A percentile compares a stretch with the other conserved stretches of the same genome.
These are phyloP conservation scores for Oscheius onirici DNA, from an alignment of 2,888 invertebrate species.

Conservation along the genomic window DNA sequence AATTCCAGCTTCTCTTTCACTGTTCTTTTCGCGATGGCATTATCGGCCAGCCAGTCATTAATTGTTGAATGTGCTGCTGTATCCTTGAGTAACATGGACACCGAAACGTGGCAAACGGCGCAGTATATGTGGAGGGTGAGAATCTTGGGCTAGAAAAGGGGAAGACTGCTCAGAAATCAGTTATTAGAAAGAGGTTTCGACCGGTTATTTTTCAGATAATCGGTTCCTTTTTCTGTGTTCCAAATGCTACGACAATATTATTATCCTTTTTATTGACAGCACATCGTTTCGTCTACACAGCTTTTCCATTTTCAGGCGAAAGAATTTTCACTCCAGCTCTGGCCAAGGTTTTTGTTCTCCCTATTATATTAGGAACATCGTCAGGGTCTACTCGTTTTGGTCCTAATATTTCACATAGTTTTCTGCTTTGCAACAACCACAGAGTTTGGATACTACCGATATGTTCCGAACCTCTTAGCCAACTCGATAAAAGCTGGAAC, in stretches of 20 bases:
- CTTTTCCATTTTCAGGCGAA: neutral
- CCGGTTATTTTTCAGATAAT: constrained; percentile 10
- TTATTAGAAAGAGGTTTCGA: too few species aligned
- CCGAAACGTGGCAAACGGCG: neutral
- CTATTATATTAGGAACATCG: neutral
- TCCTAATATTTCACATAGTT: neutral
- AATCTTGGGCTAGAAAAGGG: neutral
- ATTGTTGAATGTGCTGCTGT: neutral
- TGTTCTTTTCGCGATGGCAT: neutral
- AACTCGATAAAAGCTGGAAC: neutral
- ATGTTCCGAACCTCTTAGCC: neutral
- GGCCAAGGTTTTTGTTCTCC: neutral
- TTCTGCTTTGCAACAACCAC: neutral
- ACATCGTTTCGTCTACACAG: constrained; percentile 8
- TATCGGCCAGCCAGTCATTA: neutral
- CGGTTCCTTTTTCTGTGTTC: constrained; percentile 3
- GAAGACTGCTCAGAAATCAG: too few species aligned
- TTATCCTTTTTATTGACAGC: neutral
- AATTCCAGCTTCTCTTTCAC: constrained; percentile 17
- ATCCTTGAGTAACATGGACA: neutral
- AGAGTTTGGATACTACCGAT: neutral
- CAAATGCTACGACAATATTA: neutral
- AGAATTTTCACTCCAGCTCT: neutral
- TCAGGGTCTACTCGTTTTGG: neutral
- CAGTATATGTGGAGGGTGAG: neutral